Base-by-base conservation (phyloP, 2,888 invertebrate species). In the Eutolmus rufibarbis region DNA sequence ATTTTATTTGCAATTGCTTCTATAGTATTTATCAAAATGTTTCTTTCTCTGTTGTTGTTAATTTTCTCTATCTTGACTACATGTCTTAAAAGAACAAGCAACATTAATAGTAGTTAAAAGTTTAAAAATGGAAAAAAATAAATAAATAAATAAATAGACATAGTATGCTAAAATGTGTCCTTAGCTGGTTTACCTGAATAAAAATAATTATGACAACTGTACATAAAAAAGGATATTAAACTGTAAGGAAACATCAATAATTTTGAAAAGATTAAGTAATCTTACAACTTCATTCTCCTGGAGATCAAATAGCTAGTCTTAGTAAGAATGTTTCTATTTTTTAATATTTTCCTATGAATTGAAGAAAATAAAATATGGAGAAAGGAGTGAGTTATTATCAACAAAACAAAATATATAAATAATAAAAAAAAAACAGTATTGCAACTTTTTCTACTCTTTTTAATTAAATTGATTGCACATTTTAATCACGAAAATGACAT, bases 161-260 rank as follows among this genome's bases (percentile, higher is more conserved):
- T 86, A 86, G 31, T 46, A 74, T 46, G 14, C 46, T 88, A 88
- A 88, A 84, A 88, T 86, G 89, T 89, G 88, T 89, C 88, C 89
- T 89, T 88, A 88, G 87, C 87, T 87, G 88, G 87, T 88, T 88
- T 89, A 89, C 89, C 89, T 89, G 89, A 89, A 56, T 76, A 86
- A 77, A 76, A 19, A 86, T 40, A 76, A 56, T 34, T 37, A n/a
- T 74, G 14, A 84, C 66, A 43, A 85, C 28, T 74, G 43, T 66
- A 40, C 19, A 85, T 28, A 85, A 28, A 74, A 85, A 14, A 16
- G 31, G 14, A 76, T 9, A 51, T 8, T 77, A 19, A 51, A 31
- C 19, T 28, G 37, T 51, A 86, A 86, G 28, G 19, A 46, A 82
- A 82, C 23, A 57, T 82, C 14, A 56, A 76, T 76, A 76, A 78